Evolutionary conservation across 1,140 invertebrate genomes (phyloP), one percentile per base, ranked within the genome.

Genomic region (Zaprionus ornatus): DNA sequence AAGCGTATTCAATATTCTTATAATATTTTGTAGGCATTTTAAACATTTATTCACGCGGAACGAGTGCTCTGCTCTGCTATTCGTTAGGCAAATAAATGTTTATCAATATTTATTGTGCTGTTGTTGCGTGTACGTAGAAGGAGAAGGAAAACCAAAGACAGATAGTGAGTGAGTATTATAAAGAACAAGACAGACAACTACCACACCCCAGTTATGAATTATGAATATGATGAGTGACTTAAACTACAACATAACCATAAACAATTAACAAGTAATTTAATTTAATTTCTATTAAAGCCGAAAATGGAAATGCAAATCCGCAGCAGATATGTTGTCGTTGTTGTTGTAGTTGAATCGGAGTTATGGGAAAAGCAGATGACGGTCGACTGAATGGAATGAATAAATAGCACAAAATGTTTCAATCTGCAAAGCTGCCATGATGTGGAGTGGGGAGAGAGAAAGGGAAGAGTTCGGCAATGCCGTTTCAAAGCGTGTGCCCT

Each of bases 71-170:
- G 40, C 40, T 62, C 65, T 75, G 74, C 48, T 63, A 54, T 50
- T 59, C 48, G 32, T 55, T 61, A 52, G 40, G 64, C 63, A 71
- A 82, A 78, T 72, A 75, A 78, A 75, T 82, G 82, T 80, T 74
- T 64, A 72, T 74, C 67, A 86, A 81, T 81, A 85, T 79, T 85
- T 85, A 85, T 85, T 85, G 82, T 85, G 82, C 82, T 85, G 62
- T 72, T 64, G 56, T 74, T 86, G 62, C 69, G 70, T 80, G 75
- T 56, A 67, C 59, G 40, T 71, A 50, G 10, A 45, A 45, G 40
- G 52, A 65, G 48, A 23, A 32, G 71, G 67, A 59, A 71, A 76
- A 50, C 60, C 54, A 55, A 70, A 65, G 29, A 73, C 27, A 45
- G 27, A 67, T 56, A 56, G 70, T 55, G 42, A 56, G 70, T 59